These are phyloP conservation scores for Drosophila birchii DNA, from an alignment of 2,888 invertebrate genomes.

Conservation along the genomic window DNA sequence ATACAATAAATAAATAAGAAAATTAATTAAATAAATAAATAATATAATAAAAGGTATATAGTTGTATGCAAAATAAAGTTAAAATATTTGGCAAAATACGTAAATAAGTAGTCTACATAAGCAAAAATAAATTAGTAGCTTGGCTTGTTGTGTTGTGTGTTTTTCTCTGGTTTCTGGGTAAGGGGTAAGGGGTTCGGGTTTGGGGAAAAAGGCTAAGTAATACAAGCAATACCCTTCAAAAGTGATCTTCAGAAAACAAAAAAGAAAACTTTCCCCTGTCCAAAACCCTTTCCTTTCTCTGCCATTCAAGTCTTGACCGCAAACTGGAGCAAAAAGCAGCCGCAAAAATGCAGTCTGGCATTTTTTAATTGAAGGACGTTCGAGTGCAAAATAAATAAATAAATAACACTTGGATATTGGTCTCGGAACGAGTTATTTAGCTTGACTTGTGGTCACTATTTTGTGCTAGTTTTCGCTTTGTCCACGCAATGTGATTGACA, in stretches of 20 bases:
- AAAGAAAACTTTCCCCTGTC: slow-evolving; percentile 2
- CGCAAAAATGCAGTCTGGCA: slow-evolving; percentile 57
- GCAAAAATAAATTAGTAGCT: slow-evolving; percentile 30
- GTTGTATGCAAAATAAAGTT: slow-evolving; percentile 6
- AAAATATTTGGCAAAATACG: background rate
- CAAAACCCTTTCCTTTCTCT: background rate
- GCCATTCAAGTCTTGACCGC: slow-evolving; percentile 13
- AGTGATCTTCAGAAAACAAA: background rate
- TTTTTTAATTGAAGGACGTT: slow-evolving; percentile 64
- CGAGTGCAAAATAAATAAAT: slow-evolving; percentile 25
- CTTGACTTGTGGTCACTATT: slow-evolving; percentile 20
- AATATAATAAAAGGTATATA: background rate
- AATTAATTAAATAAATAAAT: background rate
- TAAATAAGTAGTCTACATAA: slow-evolving; percentile 19
- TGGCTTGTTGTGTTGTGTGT: slow-evolving; percentile 21
- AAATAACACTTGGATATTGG: slow-evolving; percentile 9
- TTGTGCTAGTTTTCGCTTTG: slow-evolving; percentile 46
- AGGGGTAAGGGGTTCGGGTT: background rate
- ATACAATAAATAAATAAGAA: slow-evolving; percentile 12
- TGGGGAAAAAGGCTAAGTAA: background rate
- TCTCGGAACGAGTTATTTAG: slow-evolving; percentile 17
- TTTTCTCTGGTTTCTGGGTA: slow-evolving; percentile 1
- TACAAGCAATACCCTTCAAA: slow-evolving; percentile 6
- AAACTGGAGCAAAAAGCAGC: slow-evolving; percentile 18
- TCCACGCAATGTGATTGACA: slow-evolving; percentile 47